Evolutionary conservation across 2,888 invertebrate genomes (phyloP), one percentile per base, ranked within the genome.

Genomic region (Pristionchus mayeri): DNA sequence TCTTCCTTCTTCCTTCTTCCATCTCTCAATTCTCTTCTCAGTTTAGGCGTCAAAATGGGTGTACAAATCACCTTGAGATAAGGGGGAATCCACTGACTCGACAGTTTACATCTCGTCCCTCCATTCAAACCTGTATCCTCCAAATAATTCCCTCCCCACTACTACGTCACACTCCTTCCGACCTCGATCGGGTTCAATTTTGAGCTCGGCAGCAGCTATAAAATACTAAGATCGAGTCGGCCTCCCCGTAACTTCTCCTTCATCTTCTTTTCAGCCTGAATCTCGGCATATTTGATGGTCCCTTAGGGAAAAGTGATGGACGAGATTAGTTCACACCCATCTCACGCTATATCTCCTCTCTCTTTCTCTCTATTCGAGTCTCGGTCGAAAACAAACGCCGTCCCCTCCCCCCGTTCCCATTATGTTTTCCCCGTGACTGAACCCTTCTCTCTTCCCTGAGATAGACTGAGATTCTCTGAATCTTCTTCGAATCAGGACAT

Each of bases 41-140:
- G 40, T 71, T 44, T 44, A 9, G 63, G 71, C 71, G 37, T 44
- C 40, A 24, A 71, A 44, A 71, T 40, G n/a, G 44, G 24, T 37
- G 9, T 37, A 9, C 71, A 18, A 24, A n/a, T 71, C 44, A 71
- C 71, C 71, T 71, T 71, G 71, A 71, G 71, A 71, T 16, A n/a
- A 71, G 71, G 24, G 71, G 16, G 44, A 71, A 44, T 40, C 71
- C 37, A 44, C 24, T 44, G 71, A 63, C 63, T 63, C 63, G 34
- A 63, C 34, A 63, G 63, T 63, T 63, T 63, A 63, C 63, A 34
- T 63, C 34, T 34, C n/a, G 24, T 63, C 63, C 7, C 7, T 30
- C 11, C 21, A 34, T 63, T 63, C 24, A 34, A 63, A 63, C 71
- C 40, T 44, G 71, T 44, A 40, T 71, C 40, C 71, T 71, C 40